Evolutionary conservation across 1,140 invertebrate genomes (phyloP).

Genomic region (Pseudomyrmex gracilis): DNA sequence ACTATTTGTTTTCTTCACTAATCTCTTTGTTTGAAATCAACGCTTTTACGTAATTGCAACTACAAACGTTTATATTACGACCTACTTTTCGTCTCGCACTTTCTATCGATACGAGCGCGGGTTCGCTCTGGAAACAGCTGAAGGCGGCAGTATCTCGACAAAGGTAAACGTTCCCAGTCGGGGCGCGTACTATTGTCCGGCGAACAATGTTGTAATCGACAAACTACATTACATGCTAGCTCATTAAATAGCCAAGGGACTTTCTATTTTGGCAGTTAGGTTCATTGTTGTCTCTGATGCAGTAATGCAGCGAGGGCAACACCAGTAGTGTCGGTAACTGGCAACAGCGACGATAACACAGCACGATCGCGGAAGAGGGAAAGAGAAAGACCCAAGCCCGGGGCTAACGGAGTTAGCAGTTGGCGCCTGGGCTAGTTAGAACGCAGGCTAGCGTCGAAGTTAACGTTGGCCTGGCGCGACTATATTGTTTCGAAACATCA

Average conservation of each 20-base stretch:
- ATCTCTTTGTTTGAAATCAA: background rate
- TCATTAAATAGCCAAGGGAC: conserved; percentile 78
- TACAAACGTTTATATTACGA: conserved; percentile 11
- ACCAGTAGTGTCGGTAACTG: conserved; percentile 30
- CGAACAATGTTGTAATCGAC: conserved; percentile 76
- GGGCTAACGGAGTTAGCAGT: conserved; percentile 79
- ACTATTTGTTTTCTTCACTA: background rate
- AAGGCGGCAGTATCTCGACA: conserved; percentile 61
- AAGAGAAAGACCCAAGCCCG: conserved; percentile 21
- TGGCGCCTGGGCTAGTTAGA: conserved; percentile 77
- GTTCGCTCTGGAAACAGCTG: conserved; percentile 57
- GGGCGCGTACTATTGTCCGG: conserved; percentile 20
- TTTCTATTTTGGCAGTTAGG: conserved; percentile 75
- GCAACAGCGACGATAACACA: background rate
- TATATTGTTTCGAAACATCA: conserved; percentile 80
- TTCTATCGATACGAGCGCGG: background rate
- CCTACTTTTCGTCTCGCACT: background rate
- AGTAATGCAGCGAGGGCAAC: conserved; percentile 14
- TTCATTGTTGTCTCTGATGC: conserved; percentile 68
- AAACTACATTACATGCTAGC: conserved; percentile 75
- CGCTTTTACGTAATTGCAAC: background rate
- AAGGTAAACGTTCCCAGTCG: conserved; percentile 60
- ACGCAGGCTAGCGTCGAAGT: conserved; percentile 77
- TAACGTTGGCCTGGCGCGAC: conserved; percentile 68
- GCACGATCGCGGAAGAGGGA: conserved; percentile 9